phyloP scores from a whole-genome alignment of 2,797 vertebrate species.

The Eulemur albifrons region DNA sequence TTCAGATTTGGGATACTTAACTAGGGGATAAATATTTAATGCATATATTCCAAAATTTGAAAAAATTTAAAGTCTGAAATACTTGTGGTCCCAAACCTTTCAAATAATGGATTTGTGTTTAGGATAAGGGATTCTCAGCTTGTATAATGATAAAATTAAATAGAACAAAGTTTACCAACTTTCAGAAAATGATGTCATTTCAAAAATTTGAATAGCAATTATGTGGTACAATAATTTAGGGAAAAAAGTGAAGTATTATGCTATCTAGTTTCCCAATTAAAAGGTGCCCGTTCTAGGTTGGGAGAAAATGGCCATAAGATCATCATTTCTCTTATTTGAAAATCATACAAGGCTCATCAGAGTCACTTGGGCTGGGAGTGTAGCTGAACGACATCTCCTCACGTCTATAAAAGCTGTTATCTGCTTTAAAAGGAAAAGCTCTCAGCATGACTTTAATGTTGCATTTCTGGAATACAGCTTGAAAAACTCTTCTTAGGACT shows the following conservation, averaged over 20 bases:
- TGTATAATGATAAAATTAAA: not conserved
- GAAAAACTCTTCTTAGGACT: conserved; percentile 72
- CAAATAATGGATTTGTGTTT: not conserved
- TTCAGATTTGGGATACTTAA: not conserved
- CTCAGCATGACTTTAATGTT: conserved; percentile 67
- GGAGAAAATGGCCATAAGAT: conserved; percentile 35
- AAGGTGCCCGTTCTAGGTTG: not conserved
- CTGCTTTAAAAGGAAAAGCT: conserved; percentile 73
- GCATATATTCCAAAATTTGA: not conserved
- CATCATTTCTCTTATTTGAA: not conserved
- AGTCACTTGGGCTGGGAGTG: conserved; percentile 20
- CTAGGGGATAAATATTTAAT: not conserved
- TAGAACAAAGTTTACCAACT: not conserved
- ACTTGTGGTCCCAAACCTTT: not conserved
- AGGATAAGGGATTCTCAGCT: not conserved
- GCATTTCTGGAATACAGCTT: conserved; percentile 61
- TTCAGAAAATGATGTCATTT: conserved; percentile 1
- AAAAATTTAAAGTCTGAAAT: not conserved
- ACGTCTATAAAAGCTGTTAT: conserved; percentile 55
- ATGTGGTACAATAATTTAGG: not conserved
- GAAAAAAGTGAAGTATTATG: not conserved
- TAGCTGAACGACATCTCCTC: conserved; percentile 56
- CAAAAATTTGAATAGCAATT: not conserved
- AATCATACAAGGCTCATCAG: not conserved
- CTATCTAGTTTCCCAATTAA: conserved; percentile 9